Percentiles rank a stretch among this genome's conserved stretches.
Conservation (phyloP, 1,140 invertebrate genomes). For the Magallana ariakensis region DNA sequence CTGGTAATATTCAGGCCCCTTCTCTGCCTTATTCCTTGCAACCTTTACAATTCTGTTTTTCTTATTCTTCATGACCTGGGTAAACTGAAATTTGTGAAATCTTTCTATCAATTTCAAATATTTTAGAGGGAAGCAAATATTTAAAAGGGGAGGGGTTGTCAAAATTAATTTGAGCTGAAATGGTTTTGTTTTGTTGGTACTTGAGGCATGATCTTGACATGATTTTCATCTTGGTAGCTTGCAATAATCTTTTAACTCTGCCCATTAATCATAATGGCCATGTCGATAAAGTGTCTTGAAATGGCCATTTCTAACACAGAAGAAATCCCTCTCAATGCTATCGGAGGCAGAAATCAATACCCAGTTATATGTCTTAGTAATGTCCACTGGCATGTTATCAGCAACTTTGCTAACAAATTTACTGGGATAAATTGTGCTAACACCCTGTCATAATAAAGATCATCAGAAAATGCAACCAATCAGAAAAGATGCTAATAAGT, state of each 20-base stretch:
- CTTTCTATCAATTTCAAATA: too few relatives aligned
- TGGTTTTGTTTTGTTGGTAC: too few relatives aligned
- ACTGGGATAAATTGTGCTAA: constrained; percentile 1
- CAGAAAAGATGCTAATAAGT: constrained; percentile 21
- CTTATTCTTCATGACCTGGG: too few relatives aligned
- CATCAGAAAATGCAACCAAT: constrained; percentile 23
- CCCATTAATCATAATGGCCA: not conserved
- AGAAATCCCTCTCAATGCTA: constrained; percentile 1
- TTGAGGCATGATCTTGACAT: too few relatives aligned
- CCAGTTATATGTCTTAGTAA: not conserved
- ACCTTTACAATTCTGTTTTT: too few relatives aligned
- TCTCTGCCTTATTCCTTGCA: too few relatives aligned
- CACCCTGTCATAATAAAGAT: constrained; percentile 8
- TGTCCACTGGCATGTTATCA: not conserved
- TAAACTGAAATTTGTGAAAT: too few relatives aligned
- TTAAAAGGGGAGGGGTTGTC: too few relatives aligned
- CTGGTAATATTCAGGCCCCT: too few relatives aligned
- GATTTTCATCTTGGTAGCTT: not conserved
- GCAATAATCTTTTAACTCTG: not conserved
- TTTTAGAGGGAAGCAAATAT: too few relatives aligned
- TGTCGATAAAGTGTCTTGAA: constrained; percentile 6
- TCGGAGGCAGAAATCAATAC: not conserved
- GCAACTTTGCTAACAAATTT: constrained; percentile 2
- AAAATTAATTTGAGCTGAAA: too few relatives aligned
- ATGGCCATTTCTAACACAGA: constrained; percentile 17